Base-by-base conservation (phyloP, 2,888 invertebrate genomes). In the Eupeodes latifasciatus region DNA sequence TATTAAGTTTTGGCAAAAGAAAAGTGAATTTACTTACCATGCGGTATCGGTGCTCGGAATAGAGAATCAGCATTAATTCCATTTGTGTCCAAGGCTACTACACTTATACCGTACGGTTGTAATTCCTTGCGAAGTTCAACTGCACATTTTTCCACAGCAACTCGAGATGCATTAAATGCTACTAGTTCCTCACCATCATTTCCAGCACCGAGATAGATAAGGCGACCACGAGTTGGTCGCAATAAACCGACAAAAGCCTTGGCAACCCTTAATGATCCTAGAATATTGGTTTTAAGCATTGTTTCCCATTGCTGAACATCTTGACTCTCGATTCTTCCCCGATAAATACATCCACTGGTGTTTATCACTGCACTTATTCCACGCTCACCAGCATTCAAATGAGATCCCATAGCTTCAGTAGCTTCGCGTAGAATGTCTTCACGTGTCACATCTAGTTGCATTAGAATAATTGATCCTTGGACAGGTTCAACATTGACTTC, bases 361-460 rank as follows among this genome's bases (percentile, higher is more conserved):
- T 97, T 97, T 89, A 97, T 96, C 40, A 97, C 96, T 67, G 97
- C 97, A 96, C 97, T 91, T 80, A 93, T 93, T 96, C 97, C 97
- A 92, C 97, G 96, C 94, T 97, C 97, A 57, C 97, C 97, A 71
- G 97, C 96, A 84, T 97, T 97, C 91, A 97, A 94, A 94, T 97
- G 97, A 74, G 96, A 96, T 19, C 97, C 96, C 89, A 97, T 96
- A 27, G 96, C 95, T 90, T 96, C 96, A 14, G 97, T 96, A 9
- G 97, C 96, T 93, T 97, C 97, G 88, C 96, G 96, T 64, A 97
- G 93, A 90, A 96, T 94, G 92, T 97, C 97, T 93, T 97, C 97
- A 59, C 97, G 94, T 0, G 96, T 97, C 19, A 97, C 96, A 92
- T 97, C 97, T 90, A 97, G 93, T 71, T 96, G 96, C 90, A 97